phyloP scores from a whole-genome alignment of 2,888 invertebrate genomes.

The Cataglyphis altisquamis region DNA sequence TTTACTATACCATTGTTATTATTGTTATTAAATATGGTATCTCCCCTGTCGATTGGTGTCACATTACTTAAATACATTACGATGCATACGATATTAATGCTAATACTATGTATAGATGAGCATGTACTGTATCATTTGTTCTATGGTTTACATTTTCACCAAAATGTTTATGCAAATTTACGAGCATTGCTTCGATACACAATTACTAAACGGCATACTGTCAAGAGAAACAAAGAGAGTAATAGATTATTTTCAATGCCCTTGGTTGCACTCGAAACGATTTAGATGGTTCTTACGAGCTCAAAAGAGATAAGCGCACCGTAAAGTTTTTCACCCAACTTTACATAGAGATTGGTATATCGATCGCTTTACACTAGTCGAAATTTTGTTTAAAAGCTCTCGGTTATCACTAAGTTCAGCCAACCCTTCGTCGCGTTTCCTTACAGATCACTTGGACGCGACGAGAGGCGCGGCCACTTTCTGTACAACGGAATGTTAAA shows the following conservation, averaged over 20 bases:
- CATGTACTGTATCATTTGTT: not conserved
- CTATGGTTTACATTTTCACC: not conserved
- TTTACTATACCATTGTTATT: conserved; percentile 13
- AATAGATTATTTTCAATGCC: conserved; percentile 49
- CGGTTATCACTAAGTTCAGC: conserved; percentile 31
- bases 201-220: conserved; percentile 1
- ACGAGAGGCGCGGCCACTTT: conserved; percentile 68
- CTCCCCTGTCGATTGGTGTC: conserved; percentile 3
- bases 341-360: conserved; percentile 49
- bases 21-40: conserved; percentile 9
- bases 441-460: conserved; percentile 44
- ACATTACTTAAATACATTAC: conserved; percentile 22
- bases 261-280: conserved; percentile 43
- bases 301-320: conserved; percentile 40
- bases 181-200: conserved; percentile 1
- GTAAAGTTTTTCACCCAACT: conserved; percentile 42
- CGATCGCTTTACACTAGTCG: conserved; percentile 33
- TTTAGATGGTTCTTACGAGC: conserved; percentile 48
- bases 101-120: not conserved
- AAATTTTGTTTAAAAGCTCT: conserved; percentile 41
- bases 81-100: not conserved
- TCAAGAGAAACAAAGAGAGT: conserved; percentile 3
- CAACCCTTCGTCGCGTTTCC: conserved; percentile 2
- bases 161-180: conserved; percentile 25
- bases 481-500: conserved; percentile 80